Conservation (phyloP, 1,140 invertebrate genomes). For the Trissolcus basalis region DNA sequence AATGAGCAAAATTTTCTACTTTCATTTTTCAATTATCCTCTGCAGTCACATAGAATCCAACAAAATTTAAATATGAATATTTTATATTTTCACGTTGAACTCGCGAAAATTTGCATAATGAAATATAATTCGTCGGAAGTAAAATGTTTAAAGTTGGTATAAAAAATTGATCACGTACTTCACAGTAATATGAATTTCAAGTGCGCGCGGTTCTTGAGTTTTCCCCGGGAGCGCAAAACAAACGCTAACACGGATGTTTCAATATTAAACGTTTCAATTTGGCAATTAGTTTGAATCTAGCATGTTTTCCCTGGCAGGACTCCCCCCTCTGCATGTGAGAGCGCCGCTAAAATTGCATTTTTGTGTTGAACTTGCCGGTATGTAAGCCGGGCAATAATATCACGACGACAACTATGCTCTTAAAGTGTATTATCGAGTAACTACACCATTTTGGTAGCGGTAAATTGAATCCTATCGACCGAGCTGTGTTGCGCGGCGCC, state of each 20-base stretch:
- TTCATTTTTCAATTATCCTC: too few relatives aligned
- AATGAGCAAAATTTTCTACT: too few relatives aligned
- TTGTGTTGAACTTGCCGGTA: slow-evolving; percentile 62
- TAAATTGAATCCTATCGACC: slow-evolving; percentile 70
- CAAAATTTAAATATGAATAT: slow-evolving; percentile 29
- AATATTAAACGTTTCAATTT: slow-evolving; percentile 51
- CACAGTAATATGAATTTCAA: slow-evolving; percentile 17
- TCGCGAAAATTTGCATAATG: slow-evolving; percentile 43
- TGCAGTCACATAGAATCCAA: slow-evolving; percentile 12
- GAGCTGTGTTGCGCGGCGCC: slow-evolving; percentile 49
- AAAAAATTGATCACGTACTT: slow-evolving; percentile 33
- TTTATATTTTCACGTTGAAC: slow-evolving; percentile 32
- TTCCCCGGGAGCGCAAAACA: slow-evolving; percentile 15
- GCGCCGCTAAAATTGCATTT: slow-evolving; percentile 47
- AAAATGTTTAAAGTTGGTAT: slow-evolving; percentile 25
- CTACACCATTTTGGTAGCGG: slow-evolving; percentile 66
- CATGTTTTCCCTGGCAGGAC: slow-evolving; percentile 11
- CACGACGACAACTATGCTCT: slow-evolving; percentile 58
- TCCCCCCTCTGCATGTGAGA: slow-evolving; percentile 11
- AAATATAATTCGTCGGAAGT: slow-evolving; percentile 36
- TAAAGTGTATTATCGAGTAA: slow-evolving; percentile 67
- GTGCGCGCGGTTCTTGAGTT: slow-evolving; percentile 11
- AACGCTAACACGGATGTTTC: slow-evolving; percentile 29
- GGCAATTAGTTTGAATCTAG: slow-evolving; percentile 43
- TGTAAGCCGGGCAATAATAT: slow-evolving; percentile 64